phyloP scores from a whole-genome alignment of 1,140 invertebrate species.

The Drosophila micromelanica region DNA sequence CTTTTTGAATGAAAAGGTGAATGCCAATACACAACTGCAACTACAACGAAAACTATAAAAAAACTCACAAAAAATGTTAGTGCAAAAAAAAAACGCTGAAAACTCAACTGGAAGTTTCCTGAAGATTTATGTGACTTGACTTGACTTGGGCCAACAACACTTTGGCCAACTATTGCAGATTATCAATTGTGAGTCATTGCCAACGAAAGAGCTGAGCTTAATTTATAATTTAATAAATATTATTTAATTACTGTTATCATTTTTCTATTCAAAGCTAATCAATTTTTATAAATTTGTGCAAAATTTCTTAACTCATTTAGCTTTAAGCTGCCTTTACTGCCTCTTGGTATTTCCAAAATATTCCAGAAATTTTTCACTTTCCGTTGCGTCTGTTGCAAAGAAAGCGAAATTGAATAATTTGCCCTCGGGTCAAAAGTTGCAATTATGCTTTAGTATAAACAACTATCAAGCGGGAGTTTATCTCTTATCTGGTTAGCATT shows the following conservation, averaged over 20 bases:
- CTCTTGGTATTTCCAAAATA: background rate
- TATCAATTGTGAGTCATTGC: background rate
- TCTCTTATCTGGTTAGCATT: conserved; percentile 52
- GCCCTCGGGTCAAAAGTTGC: conserved; percentile 5
- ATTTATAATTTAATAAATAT: too few species aligned
- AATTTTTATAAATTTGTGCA: too few species aligned
- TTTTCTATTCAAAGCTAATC: too few species aligned
- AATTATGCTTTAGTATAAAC: conserved; percentile 8
- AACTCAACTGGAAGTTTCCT: conserved; percentile 50
- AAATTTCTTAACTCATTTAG: background rate
- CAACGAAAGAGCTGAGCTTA: background rate
- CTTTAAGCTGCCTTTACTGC: background rate
- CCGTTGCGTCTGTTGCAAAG: background rate
- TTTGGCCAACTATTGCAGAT: background rate
- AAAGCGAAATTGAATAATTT: background rate
- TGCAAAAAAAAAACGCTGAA: conserved; percentile 1
- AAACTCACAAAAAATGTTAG: background rate
- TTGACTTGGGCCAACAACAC: background rate
- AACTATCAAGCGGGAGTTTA: conserved; percentile 41
- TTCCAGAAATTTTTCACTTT: conserved; percentile 12
- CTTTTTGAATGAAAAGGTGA: conserved; percentile 56
- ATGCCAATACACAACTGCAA: conserved; percentile 52
- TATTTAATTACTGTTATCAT: too few species aligned
- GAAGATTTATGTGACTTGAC: conserved; percentile 21
- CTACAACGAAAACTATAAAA: conserved; percentile 12